Conservation (phyloP, 2,113 vertebrate genomes). For the Capricornis sumatraensis region DNA sequence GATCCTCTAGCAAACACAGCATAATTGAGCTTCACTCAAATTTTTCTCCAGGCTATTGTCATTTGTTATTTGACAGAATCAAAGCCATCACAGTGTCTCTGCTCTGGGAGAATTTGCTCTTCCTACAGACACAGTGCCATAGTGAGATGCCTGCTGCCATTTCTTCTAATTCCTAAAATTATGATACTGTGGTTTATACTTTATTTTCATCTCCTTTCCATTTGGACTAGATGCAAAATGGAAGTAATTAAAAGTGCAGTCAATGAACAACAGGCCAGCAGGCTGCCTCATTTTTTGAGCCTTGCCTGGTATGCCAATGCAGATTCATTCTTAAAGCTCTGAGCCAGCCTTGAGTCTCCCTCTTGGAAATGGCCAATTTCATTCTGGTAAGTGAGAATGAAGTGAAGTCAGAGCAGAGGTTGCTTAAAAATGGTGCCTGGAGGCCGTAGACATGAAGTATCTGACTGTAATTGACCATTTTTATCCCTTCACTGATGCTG, state of each 20-base stretch:
- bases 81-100: neutral
- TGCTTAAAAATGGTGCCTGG: neutral
- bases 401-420: neutral
- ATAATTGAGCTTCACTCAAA: neutral
- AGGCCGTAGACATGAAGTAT: neutral
- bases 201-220: neutral
- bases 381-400: neutral
- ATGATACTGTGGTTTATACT: neutral
- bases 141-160: neutral
- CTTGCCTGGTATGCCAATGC: neutral
- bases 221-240: neutral
- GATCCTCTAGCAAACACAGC: neutral
- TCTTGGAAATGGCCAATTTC: neutral
- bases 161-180: neutral
- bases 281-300: neutral
- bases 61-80: neutral
- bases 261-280: neutral
- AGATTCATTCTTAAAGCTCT: neutral
- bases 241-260: conserved; percentile 21
- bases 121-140: neutral
- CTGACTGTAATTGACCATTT: neutral
- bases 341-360: neutral
- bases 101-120: neutral
- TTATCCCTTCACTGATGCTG: neutral
- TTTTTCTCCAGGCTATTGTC: neutral